Base-by-base conservation (phyloP, 2,797 vertebrate species). In the Rhinatrema bivittatum region DNA sequence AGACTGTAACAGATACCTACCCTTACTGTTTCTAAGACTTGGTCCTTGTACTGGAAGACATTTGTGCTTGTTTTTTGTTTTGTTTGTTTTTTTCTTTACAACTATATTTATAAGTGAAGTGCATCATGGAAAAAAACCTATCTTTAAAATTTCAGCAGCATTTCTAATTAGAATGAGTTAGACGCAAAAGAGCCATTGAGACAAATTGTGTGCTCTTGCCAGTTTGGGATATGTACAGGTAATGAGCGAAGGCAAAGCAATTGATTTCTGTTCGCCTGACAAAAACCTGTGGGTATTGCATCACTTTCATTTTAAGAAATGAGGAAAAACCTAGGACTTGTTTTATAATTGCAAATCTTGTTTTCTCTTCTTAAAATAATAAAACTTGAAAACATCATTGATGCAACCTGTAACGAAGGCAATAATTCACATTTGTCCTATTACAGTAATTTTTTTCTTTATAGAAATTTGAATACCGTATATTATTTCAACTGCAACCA, bases 71-170 rank as follows among this genome's bases (percentile, higher is more conserved):
- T 65, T 70, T 63, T 70, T n/a, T n/a, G n/a, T n/a, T n/a, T n/a
- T n/a, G n/a, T n/a, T n/a, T 65, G 53, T 67, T 74, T 65, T 58
- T 56, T 57, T 65, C 50, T 70, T 71, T 59, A 78, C 40, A 77
- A 74, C 25, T 75, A 77, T 71, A 68, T 76, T 45, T 45, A 47
- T 53, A 46, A 45, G 44, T 52, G 49, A 71, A 73, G 60, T 1
- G 50, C 66, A 74, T 83, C 77, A 78, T 78, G 74, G 67, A 51
- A 70, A 46, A n/a, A 78, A 73, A 79, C 66, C 81, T 84, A 84
- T 84, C 81, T 79, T n/a, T 78, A 63, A 76, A 72, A 68, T 68
- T 73, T 62, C 48, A 62, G 33, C 81, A 76, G 59, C 62, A 77
- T 76, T 71, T 68, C 16, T 62, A 57, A 37, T 66, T 62, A 60